These are phyloP conservation scores for Drosophila colorata DNA, from an alignment of 2,888 invertebrate species.

Conservation along the genomic window DNA sequence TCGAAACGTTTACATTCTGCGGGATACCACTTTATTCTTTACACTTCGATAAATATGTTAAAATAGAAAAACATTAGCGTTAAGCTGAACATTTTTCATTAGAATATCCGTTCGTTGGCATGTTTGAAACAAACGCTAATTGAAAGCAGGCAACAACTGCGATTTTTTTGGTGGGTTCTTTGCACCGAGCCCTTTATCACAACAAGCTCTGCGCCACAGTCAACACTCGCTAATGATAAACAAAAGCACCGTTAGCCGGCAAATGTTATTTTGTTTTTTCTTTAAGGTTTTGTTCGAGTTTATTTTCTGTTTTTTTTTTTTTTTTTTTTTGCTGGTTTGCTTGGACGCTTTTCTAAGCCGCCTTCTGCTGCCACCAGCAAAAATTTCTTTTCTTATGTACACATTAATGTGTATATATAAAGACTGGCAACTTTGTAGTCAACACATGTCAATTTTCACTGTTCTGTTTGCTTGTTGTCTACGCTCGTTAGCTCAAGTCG, in stretches of 20 bases:
- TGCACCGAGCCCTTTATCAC: conserved; percentile 3
- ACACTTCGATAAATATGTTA: conserved; percentile 28
- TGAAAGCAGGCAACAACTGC: conserved; percentile 23
- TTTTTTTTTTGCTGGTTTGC: conserved; percentile 44
- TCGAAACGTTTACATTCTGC: conserved; percentile 4
- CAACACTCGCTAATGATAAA: conserved; percentile 54
- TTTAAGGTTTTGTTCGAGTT: conserved; percentile 22
- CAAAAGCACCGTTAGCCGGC: conserved; percentile 62
- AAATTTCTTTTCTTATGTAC: conserved; percentile 43
- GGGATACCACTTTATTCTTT: background rate
- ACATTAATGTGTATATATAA: conserved; percentile 4
- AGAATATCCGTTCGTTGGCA: conserved; percentile 25
- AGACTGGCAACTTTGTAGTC: conserved; percentile 43
- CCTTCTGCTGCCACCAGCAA: conserved; percentile 9
- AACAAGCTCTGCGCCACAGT: conserved; percentile 18
- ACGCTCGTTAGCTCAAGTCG: conserved; percentile 26
- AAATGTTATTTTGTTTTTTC: conserved; percentile 38
- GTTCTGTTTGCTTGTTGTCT: conserved; percentile 40
- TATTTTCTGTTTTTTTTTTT: conserved; percentile 35
- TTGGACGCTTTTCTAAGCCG: conserved; percentile 56
- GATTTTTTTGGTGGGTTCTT: conserved; percentile 1
- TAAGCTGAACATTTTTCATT: conserved; percentile 35
- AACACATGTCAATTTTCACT: conserved; percentile 59
- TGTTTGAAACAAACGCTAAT: conserved; percentile 32
- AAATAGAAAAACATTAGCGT: conserved; percentile 14